A percentile compares a stretch with the other conserved stretches of the same genome.
Conservation (phyloP, 2,797 vertebrate species). For the Labroides dimidiatus region DNA sequence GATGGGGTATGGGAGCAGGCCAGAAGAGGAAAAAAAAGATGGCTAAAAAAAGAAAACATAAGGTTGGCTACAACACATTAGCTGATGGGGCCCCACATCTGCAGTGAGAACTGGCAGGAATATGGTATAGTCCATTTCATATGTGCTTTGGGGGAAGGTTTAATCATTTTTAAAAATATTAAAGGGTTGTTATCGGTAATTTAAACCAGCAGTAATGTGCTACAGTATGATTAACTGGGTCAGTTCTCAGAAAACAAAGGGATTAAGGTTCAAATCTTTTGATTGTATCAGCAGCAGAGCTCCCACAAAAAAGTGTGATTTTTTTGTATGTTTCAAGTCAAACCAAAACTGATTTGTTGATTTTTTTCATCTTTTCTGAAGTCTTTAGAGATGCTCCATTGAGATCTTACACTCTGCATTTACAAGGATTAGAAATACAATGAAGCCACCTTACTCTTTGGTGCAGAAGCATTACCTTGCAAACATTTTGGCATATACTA, state of each 20-base stretch:
- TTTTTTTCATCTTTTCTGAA: too few relatives aligned
- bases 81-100: conserved; percentile 62
- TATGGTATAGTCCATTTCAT: conserved; percentile 43
- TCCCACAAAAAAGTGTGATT: conserved; percentile 4
- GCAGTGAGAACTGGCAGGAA: conserved; percentile 55
- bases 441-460: too few relatives aligned
- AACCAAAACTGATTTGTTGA: too few relatives aligned
- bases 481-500: neutral
- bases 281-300: conserved; percentile 2
- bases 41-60: conserved; percentile 21
- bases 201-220: conserved; percentile 4
- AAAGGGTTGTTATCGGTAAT: conserved; percentile 30
- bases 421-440: too few relatives aligned
- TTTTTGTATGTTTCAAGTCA: neutral
- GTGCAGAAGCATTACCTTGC: neutral
- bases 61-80: conserved; percentile 59
- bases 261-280: neutral
- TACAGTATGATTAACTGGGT: conserved; percentile 15
- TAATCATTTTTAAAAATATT: conserved; percentile 46
- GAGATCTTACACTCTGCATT: too few relatives aligned
- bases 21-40: conserved; percentile 1
- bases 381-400: too few relatives aligned
- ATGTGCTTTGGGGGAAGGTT: conserved; percentile 34
- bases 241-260: conserved; percentile 28
- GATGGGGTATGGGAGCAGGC: conserved; percentile 45